Conservation (phyloP, 2,797 vertebrate genomes). For the Arrhamphus sclerolepis region DNA sequence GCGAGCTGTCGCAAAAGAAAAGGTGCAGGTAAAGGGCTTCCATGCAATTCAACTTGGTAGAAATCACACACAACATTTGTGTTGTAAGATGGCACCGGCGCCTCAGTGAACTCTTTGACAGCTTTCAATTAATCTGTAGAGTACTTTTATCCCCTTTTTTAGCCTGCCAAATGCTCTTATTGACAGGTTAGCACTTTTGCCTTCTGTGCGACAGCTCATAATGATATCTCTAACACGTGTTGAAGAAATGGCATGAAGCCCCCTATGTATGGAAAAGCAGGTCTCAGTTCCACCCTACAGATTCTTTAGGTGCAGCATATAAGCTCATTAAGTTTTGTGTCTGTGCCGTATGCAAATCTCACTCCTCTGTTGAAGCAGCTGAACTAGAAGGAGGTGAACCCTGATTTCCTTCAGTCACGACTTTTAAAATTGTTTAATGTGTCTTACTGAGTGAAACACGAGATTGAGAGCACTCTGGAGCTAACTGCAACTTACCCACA, state of each 20-base stretch:
- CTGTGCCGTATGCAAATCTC: not conserved
- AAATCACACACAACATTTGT: not conserved
- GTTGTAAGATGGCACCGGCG: slow-evolving; percentile 4
- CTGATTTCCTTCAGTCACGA: not conserved
- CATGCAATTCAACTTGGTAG: not conserved
- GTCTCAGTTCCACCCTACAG: too few relatives aligned
- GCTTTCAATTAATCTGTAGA: slow-evolving; percentile 28
- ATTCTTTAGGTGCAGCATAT: slow-evolving; percentile 27
- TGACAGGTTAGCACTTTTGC: slow-evolving; percentile 24
- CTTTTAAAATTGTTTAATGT: slow-evolving; percentile 11
- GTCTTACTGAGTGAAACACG: not conserved
- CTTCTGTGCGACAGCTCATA: slow-evolving; percentile 7
- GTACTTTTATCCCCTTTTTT: not conserved
- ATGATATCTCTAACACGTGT: slow-evolving; percentile 14
- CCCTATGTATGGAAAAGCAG: too few relatives aligned
- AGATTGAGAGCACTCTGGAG: not conserved
- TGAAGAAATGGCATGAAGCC: slow-evolving; percentile 16
- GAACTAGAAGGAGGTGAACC: not conserved
- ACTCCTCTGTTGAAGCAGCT: slow-evolving; percentile 15
- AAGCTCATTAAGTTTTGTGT: slow-evolving; percentile 41
- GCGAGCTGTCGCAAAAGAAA: not conserved
- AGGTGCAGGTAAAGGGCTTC: slow-evolving; percentile 18
- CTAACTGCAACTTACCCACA: too few relatives aligned
- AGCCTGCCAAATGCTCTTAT: slow-evolving; percentile 17
- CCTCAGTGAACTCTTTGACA: slow-evolving; percentile 2